These are phyloP conservation scores for Taenaris catops DNA, from an alignment of 2,888 invertebrate species.

Conservation along the genomic window DNA sequence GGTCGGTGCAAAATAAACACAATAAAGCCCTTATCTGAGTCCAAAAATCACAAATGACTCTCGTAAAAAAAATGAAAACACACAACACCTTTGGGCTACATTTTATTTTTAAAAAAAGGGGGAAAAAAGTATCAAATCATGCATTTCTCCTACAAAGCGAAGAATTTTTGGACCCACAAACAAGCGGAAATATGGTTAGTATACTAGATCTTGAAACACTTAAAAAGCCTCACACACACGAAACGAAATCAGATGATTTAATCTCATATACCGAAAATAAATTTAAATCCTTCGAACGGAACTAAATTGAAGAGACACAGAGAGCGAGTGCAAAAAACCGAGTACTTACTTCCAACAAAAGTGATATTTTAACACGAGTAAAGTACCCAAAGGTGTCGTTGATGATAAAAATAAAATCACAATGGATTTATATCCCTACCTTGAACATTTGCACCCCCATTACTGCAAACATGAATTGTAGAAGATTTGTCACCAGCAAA, in stretches of 20 bases:
- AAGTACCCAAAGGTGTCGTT: constrained; percentile 71
- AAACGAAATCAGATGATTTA: constrained; percentile 26
- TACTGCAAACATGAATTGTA: constrained; percentile 99
- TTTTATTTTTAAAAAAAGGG: constrained; percentile 22
- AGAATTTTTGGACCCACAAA: constrained; percentile 73
- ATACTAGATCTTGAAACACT: constrained; percentile 20
- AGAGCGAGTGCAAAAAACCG: constrained; percentile 22
- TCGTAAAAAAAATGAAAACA: constrained; percentile 34
- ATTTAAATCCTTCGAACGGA: constrained; percentile 5
- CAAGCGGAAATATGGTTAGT: constrained; percentile 27
- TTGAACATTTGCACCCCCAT: constrained; percentile 99
- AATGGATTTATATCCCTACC: constrained; percentile 83
- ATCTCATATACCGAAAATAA: constrained; percentile 1
- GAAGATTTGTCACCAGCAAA: constrained; percentile 99
- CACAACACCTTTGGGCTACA: constrained; percentile 75
- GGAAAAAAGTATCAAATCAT: constrained; percentile 38
- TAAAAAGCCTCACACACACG: constrained; percentile 27
- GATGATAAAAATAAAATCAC: constrained; percentile 25
- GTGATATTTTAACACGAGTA: constrained; percentile 22
- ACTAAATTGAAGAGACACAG: constrained; percentile 18
- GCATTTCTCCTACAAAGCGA: constrained; percentile 41
- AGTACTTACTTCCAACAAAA: constrained; percentile 50
- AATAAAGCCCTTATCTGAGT: constrained; percentile 62
- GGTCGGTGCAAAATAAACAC: constrained; percentile 66
- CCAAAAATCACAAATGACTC: constrained; percentile 56